Base-by-base conservation (phyloP, 2,797 vertebrate genomes). In the Cephalopachus bancanus region DNA sequence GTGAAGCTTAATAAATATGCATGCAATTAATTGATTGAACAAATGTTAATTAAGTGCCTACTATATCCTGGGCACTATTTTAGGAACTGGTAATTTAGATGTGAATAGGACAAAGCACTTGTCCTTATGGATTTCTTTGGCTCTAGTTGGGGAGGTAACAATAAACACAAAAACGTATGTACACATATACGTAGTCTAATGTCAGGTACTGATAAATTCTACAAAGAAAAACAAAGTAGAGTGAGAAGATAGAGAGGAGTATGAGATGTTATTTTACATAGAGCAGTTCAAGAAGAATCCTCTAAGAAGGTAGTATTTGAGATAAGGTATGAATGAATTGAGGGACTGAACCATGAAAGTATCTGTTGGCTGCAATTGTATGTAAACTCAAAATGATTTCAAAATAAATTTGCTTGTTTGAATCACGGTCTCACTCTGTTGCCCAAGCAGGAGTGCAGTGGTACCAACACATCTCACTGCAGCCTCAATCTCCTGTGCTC, bases 361-460 rank as follows among this genome's bases (percentile, higher is more conserved):
- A 57, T 59, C 86, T 89, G 74, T 51, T 65, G 67, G 81, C 30
- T 76, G 84, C n/a, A 22, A 79, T 49, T 89, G 59, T 79, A 81
- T 88, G 91, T 83, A 60, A 88, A 95, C 95, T 89, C 62, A 88
- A 88, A 91, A 71, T 83, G 72, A 71, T 93, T 92, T 81, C 37
- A n/a, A 53, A 91, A 37, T 49, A 87, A 74, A 64, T 44, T 44
- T 44, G 44, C 5, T 44, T 44, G 44, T 44, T 44, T 44, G 44
- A 44, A 44, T 44, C 44, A 44, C 44, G 44, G 44, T 44, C 44
- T 44, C 44, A 44, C 44, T 44, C 44, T 44, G 44, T 44, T 44
- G 44, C 44, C 44, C 44, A 44, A 44, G 44, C 44, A 4, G 44
- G 44, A 44, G 44, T 44, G 44, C 44, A 44, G 44, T 44, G 44